Evolutionary conservation across 2,888 invertebrate genomes (phyloP).

Genomic region (Melieria crassipennis): DNA sequence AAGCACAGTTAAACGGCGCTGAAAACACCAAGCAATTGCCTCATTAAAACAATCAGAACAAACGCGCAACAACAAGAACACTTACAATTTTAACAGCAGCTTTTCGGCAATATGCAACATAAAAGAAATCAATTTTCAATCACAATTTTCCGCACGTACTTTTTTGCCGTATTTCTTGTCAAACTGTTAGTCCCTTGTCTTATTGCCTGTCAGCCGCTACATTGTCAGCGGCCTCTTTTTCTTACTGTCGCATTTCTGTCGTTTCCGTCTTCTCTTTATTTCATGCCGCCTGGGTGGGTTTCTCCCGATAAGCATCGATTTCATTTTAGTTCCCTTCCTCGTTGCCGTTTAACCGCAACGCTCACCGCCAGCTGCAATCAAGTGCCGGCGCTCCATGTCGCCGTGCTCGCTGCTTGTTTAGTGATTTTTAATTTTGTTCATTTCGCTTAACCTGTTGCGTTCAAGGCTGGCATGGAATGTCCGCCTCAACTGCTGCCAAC

Average conservation of each 20-base stretch:
- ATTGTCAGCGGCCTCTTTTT: background rate
- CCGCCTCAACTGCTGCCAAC: too few species aligned
- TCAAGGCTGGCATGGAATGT: background rate
- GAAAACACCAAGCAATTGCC: too few species aligned
- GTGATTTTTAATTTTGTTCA: slow-evolving; percentile 24
- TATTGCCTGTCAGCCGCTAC: background rate
- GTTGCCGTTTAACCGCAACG: too few species aligned
- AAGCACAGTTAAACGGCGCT: too few species aligned
- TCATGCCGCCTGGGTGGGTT: background rate
- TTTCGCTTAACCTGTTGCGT: slow-evolving; percentile 17
- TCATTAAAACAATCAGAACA: too few species aligned
- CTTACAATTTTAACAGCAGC: too few species aligned
- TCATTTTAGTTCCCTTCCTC: background rate
- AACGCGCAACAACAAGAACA: too few species aligned
- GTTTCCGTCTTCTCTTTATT: background rate
- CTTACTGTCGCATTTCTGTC: background rate
- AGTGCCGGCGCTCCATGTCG: too few species aligned
- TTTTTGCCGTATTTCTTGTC: background rate
- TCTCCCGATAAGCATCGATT: slow-evolving; percentile 21
- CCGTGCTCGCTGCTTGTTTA: slow-evolving; percentile 3
- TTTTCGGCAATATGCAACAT: too few species aligned
- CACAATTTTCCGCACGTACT: too few species aligned
- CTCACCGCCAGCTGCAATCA: too few species aligned
- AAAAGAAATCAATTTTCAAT: too few species aligned
- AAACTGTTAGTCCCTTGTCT: background rate